Base-by-base conservation (phyloP, 2,888 invertebrate genomes). In the Ypsolopha scabrella region DNA sequence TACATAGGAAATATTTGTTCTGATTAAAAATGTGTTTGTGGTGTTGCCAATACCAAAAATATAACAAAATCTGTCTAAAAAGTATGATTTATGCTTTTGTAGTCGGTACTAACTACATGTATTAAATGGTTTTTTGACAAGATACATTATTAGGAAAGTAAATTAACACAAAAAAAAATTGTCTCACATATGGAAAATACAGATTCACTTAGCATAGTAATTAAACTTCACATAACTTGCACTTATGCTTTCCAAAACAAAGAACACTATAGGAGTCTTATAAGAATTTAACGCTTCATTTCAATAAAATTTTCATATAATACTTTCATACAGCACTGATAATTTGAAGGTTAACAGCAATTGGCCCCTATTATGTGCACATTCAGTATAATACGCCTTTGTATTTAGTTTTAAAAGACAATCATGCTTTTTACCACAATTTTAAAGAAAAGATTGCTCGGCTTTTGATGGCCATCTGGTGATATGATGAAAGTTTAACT, bases 331-430 rank as follows among this genome's bases (percentile, higher is more conserved):
- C 51, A 58, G 58, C 55, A 58, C 57, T 65, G 64, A 67, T 66
- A 64, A 60, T 61, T 52, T 53, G 53, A 59, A 57, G 64, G 63
- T 67, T 62, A 65, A 58, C 55, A 58, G 50, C 60, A 61, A 62
- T 53, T 68, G 61, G 60, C 60, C 65, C 56, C 57, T 63, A 57
- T 58, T 58, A 54, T 60, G 51, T 55, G 52, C 55, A 52, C 48
- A 62, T 60, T 63, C 44, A 54, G 53, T 52, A 62, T 52, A 65
- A 57, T 58, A 50, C 52, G 43, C 51, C 58, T 59, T 62, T 65
- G 56, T 58, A 39, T 45, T 45, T 33, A 33, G 7, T 24, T 39
- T 48, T 33, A 41, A 34, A 41, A 49, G 10, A 49, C 34, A 41
- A 49, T 33, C 49, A 49, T 24, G 33, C n/a, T 4, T 4, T 24